Percentiles rank a stretch among this genome's conserved stretches.
These are phyloP conservation scores for Balaenoptera acutorostrata DNA, from an alignment of 2,113 vertebrate species.

Conservation along the genomic window DNA sequence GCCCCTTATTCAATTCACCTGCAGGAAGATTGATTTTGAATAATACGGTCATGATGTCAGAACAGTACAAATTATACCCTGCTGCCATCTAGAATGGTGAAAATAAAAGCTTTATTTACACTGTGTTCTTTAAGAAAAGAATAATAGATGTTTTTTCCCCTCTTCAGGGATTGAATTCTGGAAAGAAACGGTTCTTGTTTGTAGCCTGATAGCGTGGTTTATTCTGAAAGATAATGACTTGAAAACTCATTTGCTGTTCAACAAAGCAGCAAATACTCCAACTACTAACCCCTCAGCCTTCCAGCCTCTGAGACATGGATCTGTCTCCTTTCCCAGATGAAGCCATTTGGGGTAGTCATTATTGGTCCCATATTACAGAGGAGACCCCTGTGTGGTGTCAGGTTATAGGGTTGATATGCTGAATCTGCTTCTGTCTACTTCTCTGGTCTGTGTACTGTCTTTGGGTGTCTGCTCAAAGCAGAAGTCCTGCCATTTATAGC, in stretches of 20 bases:
- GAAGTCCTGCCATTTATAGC: neutral
- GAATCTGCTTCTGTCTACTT: neutral
- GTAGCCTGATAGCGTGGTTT: slow-evolving; percentile 50
- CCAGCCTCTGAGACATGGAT: neutral
- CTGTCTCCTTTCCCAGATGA: neutral
- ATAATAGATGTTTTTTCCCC: slow-evolving; percentile 66
- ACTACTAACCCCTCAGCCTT: neutral
- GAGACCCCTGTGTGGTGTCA: neutral
- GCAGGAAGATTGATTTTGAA: slow-evolving; percentile 73
- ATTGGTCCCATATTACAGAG: neutral
- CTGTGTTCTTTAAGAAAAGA: slow-evolving; percentile 71
- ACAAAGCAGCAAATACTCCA: neutral
- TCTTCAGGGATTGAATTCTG: slow-evolving; percentile 57
- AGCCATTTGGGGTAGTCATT: neutral
- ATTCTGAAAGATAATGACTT: slow-evolving; percentile 57
- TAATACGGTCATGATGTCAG: slow-evolving; percentile 75
- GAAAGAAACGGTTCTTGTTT: slow-evolving; percentile 56
- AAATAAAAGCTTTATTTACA: slow-evolving; percentile 79
- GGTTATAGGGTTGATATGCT: neutral
- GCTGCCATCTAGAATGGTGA: slow-evolving; percentile 76
- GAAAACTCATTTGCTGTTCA: slow-evolving; percentile 8
- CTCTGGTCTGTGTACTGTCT: neutral
- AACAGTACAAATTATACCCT: slow-evolving; percentile 75
- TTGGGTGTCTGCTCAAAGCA: neutral
- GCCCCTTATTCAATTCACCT: slow-evolving; percentile 52